Conservation (phyloP, 1,140 invertebrate species). For the Copidosoma floridanum region DNA sequence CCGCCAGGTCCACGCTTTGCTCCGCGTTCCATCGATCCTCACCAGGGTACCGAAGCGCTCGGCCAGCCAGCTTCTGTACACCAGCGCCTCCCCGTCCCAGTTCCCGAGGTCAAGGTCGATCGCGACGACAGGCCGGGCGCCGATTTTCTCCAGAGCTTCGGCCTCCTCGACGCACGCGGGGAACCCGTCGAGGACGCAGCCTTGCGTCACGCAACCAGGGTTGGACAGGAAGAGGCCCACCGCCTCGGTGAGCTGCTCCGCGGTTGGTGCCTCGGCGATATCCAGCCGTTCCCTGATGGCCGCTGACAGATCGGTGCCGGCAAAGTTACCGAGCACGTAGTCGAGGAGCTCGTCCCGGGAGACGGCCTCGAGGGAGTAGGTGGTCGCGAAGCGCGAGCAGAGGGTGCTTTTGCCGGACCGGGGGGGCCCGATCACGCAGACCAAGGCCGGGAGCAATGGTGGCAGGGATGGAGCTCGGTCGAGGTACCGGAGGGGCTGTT, state of each 20-base stretch:
- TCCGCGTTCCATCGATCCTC: constrained; percentile 45
- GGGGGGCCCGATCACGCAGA: constrained; percentile 79
- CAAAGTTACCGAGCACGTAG: constrained; percentile 52
- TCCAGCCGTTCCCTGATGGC: neutral
- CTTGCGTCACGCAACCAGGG: constrained; percentile 51
- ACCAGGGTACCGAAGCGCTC: constrained; percentile 57
- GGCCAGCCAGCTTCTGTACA: constrained; percentile 54
- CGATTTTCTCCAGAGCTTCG: constrained; percentile 50
- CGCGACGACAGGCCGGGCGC: constrained; percentile 57
- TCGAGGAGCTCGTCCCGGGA: constrained; percentile 55
- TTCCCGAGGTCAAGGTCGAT: constrained; percentile 53
- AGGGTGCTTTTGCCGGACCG: constrained; percentile 82
- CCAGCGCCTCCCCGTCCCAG: constrained; percentile 44
- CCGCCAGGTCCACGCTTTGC: constrained; percentile 56
- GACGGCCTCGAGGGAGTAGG: constrained; percentile 56
- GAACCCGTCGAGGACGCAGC: constrained; percentile 62
- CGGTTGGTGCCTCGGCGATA: neutral
- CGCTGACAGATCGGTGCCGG: constrained; percentile 51
- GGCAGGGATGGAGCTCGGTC: constrained; percentile 39
- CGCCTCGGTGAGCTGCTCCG: constrained; percentile 51
- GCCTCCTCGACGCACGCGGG: constrained; percentile 54
- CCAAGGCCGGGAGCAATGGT: constrained; percentile 62
- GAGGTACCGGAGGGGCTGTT: constrained; percentile 59
- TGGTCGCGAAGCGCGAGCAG: constrained; percentile 52
- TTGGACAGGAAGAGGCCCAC: constrained; percentile 56